phyloP scores from a whole-genome alignment of 2,797 vertebrate genomes.

The Manis javanica region DNA sequence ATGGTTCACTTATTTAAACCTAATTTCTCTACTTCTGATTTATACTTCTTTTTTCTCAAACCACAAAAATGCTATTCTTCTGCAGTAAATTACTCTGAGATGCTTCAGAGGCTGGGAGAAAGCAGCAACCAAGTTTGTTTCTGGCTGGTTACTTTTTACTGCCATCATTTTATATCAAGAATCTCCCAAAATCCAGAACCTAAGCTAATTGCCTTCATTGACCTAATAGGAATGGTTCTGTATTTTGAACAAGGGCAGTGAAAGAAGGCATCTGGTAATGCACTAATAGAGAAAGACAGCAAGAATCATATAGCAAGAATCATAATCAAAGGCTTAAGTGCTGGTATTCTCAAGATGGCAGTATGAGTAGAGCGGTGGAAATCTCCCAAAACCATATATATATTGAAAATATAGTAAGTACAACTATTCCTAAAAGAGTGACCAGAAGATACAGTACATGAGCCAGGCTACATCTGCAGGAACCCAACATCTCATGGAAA shows the following conservation, averaged over 20 bases:
- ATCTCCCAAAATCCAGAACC: constrained; percentile 2
- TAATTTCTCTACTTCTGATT: background rate
- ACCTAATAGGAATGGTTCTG: background rate
- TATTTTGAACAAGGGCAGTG: background rate
- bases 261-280: background rate
- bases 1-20: background rate
- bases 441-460: too few relatives aligned
- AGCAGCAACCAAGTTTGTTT: background rate
- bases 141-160: background rate
- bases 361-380: too few relatives aligned
- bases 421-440: too few relatives aligned
- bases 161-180: background rate
- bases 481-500: too few relatives aligned
- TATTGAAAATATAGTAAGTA: too few relatives aligned
- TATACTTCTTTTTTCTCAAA: background rate
- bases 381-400: too few relatives aligned
- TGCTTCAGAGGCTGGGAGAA: background rate
- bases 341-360: background rate
- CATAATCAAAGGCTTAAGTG: background rate
- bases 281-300: background rate
- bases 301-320: background rate
- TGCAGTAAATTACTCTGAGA: background rate
- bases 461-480: too few relatives aligned
- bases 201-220: background rate
- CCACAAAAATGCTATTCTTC: constrained; percentile 13